Conservation (phyloP, 2,113 vertebrate genomes). For the Chrysochloris asiatica region DNA sequence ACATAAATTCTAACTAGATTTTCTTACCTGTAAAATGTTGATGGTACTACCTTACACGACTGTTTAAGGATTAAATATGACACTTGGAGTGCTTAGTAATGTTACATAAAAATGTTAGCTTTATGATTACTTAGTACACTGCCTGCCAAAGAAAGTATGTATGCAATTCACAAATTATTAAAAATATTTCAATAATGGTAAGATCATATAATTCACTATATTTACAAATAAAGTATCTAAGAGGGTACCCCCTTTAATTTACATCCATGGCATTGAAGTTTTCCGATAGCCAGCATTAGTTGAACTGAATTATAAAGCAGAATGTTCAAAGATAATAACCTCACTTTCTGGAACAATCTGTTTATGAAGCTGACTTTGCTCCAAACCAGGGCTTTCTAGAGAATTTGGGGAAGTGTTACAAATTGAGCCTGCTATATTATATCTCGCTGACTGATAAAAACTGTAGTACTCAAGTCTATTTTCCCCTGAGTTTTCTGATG, state of each 20-base stretch:
- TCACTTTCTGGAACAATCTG: constrained; percentile 82
- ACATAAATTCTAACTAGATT: not conserved
- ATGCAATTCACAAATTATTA: constrained; percentile 61
- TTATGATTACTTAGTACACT: constrained; percentile 21
- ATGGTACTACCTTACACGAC: not conserved
- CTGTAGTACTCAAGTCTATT: constrained; percentile 88
- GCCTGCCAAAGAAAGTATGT: constrained; percentile 49
- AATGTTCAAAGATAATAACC: constrained; percentile 90
- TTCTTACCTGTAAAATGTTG: constrained; percentile 17
- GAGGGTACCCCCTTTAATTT: constrained; percentile 25
- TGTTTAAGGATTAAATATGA: constrained; percentile 36
- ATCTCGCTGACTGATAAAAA: constrained; percentile 87
- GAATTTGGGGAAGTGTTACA: constrained; percentile 72
- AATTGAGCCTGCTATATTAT: constrained; percentile 80
- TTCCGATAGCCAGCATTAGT: constrained; percentile 9
- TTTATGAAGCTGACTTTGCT: constrained; percentile 83
- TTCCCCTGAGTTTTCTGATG: constrained; percentile 82
- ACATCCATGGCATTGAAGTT: constrained; percentile 18
- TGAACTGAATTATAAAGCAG: constrained; percentile 80
- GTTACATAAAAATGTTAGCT: constrained; percentile 5
- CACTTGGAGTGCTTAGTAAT: constrained; percentile 20
- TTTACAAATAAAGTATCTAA: constrained; percentile 54
- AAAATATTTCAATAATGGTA: constrained; percentile 73
- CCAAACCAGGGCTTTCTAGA: constrained; percentile 79
- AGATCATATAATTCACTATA: constrained; percentile 58